Base-by-base conservation (phyloP, 2,797 vertebrate genomes). In the Alectoris magna region DNA sequence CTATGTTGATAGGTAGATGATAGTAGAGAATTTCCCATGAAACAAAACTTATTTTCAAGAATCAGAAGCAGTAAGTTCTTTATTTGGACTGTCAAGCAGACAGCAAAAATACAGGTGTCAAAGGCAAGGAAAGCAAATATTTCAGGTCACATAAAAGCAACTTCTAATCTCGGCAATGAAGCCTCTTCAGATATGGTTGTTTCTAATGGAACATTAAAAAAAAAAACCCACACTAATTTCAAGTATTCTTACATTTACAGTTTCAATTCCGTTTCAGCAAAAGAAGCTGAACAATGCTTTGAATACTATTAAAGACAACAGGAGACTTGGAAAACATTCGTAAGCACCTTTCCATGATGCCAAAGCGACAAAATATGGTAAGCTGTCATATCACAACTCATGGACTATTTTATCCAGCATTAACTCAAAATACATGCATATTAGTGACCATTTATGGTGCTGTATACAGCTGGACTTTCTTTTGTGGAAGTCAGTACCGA, bases 21-120 rank as follows among this genome's bases (percentile, higher is more conserved):
- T 88, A 86, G 91, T 84, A 91, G n/a, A 48, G 26, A n/a, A 75
- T 63, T 91, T 94, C 68, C 58, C 71, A 38, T 88, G 78, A 62
- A 64, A 93, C 43, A 75, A 85, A 87, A 2, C 1, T 75, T 55
- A 84, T 36, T 90, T 90, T 66, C 19, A 68, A 92, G 81, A 87
- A 84, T 51, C 75, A 84, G 8, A 80, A 93, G 63, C 1, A 1
- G 85, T 22, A 22, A n/a, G 36, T 3, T 89, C 51, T 87, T 75
- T 53, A 23, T 29, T 44, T 70, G 44, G 31, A 11, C 17, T 17
- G 39, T 59, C 63, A 73, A 81, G 60, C n/a, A 36, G 70, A 58
- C n/a, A 67, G 56, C 34, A 75, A 76, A 55, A 82, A 87, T 24
- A 85, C 73, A 73, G 9, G 27, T 43, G 56, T 43, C 39, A 22